Evolutionary conservation across 2,113 vertebrate species (phyloP).

Genomic region (Rattus rattus): DNA sequence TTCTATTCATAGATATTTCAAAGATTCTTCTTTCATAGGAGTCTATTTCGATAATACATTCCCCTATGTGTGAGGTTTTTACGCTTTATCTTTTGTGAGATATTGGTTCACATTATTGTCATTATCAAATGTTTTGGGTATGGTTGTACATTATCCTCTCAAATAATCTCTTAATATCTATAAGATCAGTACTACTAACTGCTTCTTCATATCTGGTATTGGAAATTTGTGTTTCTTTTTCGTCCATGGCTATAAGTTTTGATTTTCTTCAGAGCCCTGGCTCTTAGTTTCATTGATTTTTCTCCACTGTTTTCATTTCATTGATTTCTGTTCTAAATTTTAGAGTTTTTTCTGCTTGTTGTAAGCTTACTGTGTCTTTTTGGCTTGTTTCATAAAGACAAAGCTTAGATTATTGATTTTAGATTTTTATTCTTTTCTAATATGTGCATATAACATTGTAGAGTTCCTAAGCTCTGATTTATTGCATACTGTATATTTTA

Average conservation of each 20-base stretch:
- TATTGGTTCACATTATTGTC: not conserved
- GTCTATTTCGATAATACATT: not conserved
- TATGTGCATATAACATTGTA: not conserved
- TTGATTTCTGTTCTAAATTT: slow-evolving; percentile 12
- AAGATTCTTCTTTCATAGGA: not conserved
- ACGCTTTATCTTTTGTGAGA: not conserved
- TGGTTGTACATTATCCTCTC: not conserved
- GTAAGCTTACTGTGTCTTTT: not conserved
- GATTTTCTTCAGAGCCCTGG: not conserved
- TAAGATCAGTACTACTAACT: not conserved
- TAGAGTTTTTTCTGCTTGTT: not conserved
- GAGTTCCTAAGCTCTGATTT: not conserved
- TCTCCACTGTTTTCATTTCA: slow-evolving; percentile 1
- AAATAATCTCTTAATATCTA: not conserved
- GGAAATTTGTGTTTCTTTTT: not conserved
- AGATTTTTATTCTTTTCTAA: slow-evolving; percentile 23
- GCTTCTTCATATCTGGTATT: not conserved
- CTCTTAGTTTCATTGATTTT: slow-evolving; percentile 5
- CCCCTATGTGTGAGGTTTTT: not conserved
- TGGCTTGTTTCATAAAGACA: not conserved
- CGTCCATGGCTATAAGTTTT: not conserved
- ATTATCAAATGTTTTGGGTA: not conserved
- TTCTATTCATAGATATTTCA: too few relatives aligned
- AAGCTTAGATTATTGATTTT: not conserved
- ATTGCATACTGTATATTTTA: not conserved